A percentile compares a stretch with the other conserved stretches of the same genome.
These are phyloP conservation scores for Platygyra sinensis DNA, from an alignment of 64 coral and sea anemone genomes.

Conservation along the genomic window DNA sequence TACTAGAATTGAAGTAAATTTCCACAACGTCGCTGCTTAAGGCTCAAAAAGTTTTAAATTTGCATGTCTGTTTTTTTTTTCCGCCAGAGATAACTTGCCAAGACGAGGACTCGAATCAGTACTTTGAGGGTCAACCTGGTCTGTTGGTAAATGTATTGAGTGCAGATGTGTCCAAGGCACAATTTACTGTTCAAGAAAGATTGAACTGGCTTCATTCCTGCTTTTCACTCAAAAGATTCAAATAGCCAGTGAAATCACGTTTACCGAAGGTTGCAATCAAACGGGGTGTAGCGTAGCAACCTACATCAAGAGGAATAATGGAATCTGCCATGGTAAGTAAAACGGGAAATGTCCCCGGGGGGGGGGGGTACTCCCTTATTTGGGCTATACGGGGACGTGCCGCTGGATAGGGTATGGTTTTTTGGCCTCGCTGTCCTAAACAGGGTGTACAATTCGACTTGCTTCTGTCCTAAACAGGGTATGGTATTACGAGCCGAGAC, in stretches of 20 bases:
- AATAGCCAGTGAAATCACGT: neutral
- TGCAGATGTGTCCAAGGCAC: neutral
- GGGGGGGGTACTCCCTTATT: too few species aligned
- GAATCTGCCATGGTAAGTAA: conserved; percentile 2
- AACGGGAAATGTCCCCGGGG: neutral
- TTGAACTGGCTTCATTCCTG: neutral
- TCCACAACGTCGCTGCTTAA: too few species aligned
- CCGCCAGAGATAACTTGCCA: conserved; percentile 10
- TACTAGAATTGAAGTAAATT: too few species aligned
- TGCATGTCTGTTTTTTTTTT: neutral
- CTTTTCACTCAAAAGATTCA: neutral
- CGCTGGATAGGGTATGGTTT: too few species aligned
- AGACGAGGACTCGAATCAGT: conserved; percentile 19
- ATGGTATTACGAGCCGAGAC: too few species aligned
- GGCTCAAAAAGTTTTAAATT: too few species aligned
- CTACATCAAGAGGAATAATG: neutral
- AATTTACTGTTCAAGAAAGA: neutral
- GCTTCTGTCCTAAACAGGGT: too few species aligned
- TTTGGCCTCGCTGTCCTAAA: too few species aligned
- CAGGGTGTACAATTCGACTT: too few species aligned
- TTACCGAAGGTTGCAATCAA: conserved; percentile 9
- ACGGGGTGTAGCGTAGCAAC: neutral
- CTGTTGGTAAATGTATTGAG: conserved; percentile 19
- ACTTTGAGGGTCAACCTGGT: conserved; percentile 37
- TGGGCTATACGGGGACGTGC: too few species aligned